Percentiles rank a stretch among this genome's conserved stretches.
Evolutionary conservation across 2,113 vertebrate genomes (phyloP).

Genomic region (Nymphicus hollandicus): DNA sequence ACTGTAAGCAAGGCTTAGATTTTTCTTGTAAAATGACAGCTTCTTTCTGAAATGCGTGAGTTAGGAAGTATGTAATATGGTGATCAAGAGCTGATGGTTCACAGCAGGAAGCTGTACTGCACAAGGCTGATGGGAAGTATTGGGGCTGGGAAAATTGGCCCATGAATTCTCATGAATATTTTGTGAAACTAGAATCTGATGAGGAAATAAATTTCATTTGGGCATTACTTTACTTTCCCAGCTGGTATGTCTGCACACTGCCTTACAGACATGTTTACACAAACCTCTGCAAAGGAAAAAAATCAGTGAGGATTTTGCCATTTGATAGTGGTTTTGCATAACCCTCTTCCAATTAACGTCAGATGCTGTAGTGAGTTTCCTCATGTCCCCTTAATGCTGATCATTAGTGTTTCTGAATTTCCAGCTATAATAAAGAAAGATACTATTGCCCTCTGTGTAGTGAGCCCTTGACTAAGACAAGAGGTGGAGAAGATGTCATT

Average conservation of each 20-base stretch:
- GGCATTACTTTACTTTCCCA: neutral
- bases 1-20: neutral
- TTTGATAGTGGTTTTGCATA: neutral
- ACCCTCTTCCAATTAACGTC: neutral
- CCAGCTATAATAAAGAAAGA: neutral
- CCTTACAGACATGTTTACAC: neutral
- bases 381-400: neutral
- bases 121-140: neutral
- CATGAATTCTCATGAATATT: neutral
- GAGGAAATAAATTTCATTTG: neutral
- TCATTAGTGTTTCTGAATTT: neutral
- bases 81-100: neutral
- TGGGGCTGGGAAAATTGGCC: neutral
- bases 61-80: neutral
- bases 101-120: neutral
- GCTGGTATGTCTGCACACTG: neutral
- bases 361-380: neutral
- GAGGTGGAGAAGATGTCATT: neutral
- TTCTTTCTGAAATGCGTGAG: neutral
- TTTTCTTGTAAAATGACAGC: neutral
- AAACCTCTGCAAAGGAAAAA: neutral
- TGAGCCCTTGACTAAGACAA: neutral
- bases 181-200: neutral
- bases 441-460: neutral
- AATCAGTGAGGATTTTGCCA: neutral